Evolutionary conservation across 2,113 vertebrate genomes (phyloP).

Genomic region (Marmota flaviventris): DNA sequence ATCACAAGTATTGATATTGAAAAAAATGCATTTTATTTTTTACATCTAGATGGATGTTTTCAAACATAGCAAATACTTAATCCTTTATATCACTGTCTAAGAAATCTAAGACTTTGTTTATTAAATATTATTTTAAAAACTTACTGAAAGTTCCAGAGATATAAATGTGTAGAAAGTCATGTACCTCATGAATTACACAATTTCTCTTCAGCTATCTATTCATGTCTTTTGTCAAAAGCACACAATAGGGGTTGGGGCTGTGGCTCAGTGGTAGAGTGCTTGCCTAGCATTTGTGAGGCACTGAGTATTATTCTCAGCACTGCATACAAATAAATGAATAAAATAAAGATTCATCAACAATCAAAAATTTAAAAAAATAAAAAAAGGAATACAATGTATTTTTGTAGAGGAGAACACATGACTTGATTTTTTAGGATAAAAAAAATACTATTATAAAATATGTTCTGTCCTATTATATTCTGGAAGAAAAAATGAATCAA

Average conservation of each 20-base stretch:
- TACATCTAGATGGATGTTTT: neutral
- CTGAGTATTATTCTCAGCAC: too few species aligned
- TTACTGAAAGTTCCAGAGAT: neutral
- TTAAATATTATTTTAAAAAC: neutral
- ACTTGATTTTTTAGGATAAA: neutral
- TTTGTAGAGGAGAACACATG: neutral
- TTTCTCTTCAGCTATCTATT: neutral
- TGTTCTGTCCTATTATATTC: neutral
- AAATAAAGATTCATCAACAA: too few species aligned
- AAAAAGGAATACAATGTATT: neutral
- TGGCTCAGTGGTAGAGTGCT: too few species aligned
- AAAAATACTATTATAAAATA: neutral
- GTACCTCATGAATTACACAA: neutral
- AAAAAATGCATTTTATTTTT: neutral
- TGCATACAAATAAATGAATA: too few species aligned
- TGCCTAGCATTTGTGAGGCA: too few species aligned
- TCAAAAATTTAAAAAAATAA: too few species aligned
- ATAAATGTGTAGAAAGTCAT: neutral
- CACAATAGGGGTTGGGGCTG: too few species aligned
- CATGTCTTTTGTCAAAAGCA: neutral
- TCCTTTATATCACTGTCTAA: rapidly evolving
- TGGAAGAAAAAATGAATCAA: too few species aligned
- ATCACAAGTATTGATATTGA: neutral
- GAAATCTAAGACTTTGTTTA: neutral
- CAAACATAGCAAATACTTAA: neutral